These are phyloP conservation scores for Hephaestus fuliginosus DNA, from an alignment of 2,797 vertebrate genomes.

Conservation along the genomic window DNA sequence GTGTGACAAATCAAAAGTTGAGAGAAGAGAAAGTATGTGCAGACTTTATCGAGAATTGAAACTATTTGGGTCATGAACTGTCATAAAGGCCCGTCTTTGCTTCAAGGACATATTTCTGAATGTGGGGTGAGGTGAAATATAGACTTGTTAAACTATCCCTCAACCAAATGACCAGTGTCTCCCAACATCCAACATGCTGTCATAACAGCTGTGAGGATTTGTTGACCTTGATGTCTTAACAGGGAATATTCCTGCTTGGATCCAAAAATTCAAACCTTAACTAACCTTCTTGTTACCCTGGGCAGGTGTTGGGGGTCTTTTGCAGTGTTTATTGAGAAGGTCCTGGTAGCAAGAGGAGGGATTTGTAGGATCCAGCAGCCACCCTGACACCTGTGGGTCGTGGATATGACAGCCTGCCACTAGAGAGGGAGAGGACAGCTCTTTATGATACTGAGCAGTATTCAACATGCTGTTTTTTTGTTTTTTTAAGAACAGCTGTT, in stretches of 20 bases:
- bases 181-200: not conserved
- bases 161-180: not conserved
- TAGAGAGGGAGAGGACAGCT: slow-evolving; percentile 61
- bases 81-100: not conserved
- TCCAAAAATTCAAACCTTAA: slow-evolving; percentile 1
- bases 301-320: slow-evolving; percentile 40
- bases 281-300: slow-evolving; percentile 72
- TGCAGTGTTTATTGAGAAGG: slow-evolving; percentile 87
- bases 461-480: not conserved
- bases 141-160: not conserved
- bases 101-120: slow-evolving; percentile 5
- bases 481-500: not conserved
- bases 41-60: too few species aligned
- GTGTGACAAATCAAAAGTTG: too few species aligned
- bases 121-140: not conserved
- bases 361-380: slow-evolving; percentile 92
- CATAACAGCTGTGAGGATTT: not conserved
- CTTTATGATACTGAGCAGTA: not conserved
- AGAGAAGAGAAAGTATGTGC: too few species aligned
- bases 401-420: slow-evolving; percentile 86
- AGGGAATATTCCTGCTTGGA: not conserved
- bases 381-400: slow-evolving; percentile 92
- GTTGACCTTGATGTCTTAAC: not conserved
- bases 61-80: not conserved
- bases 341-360: slow-evolving; percentile 86